These are phyloP conservation scores for Petaurus breviceps DNA, from an alignment of 2,113 vertebrate genomes.

Conservation along the genomic window DNA sequence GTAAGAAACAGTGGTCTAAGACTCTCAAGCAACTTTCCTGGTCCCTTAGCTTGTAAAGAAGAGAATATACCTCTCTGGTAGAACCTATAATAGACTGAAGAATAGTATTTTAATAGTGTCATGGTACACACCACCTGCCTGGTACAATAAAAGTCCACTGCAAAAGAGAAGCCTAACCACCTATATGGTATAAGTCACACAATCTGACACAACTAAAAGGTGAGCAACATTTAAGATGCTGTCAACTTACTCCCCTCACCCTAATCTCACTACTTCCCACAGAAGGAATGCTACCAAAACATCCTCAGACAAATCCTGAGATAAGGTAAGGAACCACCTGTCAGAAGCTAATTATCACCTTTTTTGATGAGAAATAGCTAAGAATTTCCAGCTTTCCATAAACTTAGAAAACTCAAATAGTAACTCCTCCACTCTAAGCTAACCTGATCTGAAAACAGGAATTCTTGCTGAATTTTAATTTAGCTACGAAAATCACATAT, in stretches of 20 bases:
- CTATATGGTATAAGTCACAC: neutral
- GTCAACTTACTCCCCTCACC: neutral
- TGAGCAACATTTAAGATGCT: neutral
- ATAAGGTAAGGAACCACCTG: neutral
- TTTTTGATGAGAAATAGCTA: neutral
- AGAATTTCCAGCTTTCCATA: neutral
- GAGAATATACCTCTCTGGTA: too few species aligned
- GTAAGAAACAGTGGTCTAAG: too few species aligned
- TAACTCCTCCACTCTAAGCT: neutral
- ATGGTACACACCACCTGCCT: neutral
- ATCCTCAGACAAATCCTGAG: neutral
- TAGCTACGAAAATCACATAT: neutral
- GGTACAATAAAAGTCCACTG: neutral
- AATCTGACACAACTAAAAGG: neutral
- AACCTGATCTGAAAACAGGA: neutral
- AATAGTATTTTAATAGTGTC: too few species aligned
- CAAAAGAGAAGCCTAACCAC: neutral
- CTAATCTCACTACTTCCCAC: neutral
- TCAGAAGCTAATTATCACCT: neutral
- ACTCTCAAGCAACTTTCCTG: too few species aligned
- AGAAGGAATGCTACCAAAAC: neutral
- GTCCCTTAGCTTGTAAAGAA: too few species aligned
- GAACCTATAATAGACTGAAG: too few species aligned
- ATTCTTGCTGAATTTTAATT: neutral
- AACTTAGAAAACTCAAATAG: neutral